These are phyloP conservation scores for Morpho deidamia DNA, from an alignment of 2,888 invertebrate genomes.

Conservation along the genomic window DNA sequence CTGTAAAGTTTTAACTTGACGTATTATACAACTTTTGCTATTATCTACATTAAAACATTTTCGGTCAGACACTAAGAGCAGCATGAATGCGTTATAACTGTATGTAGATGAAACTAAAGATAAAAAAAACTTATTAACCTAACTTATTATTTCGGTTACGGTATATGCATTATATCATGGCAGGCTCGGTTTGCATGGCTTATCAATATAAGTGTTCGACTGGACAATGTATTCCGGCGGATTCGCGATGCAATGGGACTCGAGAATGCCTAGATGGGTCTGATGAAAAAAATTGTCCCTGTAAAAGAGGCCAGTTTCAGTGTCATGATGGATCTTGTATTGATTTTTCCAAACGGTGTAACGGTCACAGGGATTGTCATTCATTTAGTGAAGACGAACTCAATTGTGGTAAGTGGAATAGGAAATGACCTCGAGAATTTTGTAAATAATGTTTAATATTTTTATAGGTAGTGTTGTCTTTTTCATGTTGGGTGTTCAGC, in stretches of 20 bases:
- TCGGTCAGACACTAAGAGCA: background rate
- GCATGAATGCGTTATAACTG: background rate
- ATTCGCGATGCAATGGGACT: constrained; percentile 72
- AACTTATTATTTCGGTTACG: constrained; percentile 47
- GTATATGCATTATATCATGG: constrained; percentile 50
- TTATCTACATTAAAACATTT: background rate
- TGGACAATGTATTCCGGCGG: constrained; percentile 79
- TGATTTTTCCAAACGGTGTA: constrained; percentile 80
- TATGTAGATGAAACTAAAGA: too few species aligned
- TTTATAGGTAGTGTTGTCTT: background rate
- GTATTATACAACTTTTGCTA: too few species aligned
- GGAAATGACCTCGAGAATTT: background rate
- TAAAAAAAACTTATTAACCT: background rate
- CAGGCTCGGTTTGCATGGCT: constrained; percentile 74
- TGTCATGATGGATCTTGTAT: constrained; percentile 84
- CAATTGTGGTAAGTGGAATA: constrained; percentile 61
- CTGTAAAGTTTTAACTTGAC: too few species aligned
- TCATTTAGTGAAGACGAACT: constrained; percentile 80
- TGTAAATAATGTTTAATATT: too few species aligned
- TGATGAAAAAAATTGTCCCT: constrained; percentile 60
- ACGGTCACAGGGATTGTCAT: constrained; percentile 78
- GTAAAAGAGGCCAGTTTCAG: constrained; percentile 70
- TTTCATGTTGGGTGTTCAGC: too few species aligned
- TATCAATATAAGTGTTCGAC: constrained; percentile 81
- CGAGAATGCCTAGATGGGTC: constrained; percentile 73